These are phyloP conservation scores for Cabera pusaria DNA, from an alignment of 2,888 invertebrate species.

Conservation along the genomic window DNA sequence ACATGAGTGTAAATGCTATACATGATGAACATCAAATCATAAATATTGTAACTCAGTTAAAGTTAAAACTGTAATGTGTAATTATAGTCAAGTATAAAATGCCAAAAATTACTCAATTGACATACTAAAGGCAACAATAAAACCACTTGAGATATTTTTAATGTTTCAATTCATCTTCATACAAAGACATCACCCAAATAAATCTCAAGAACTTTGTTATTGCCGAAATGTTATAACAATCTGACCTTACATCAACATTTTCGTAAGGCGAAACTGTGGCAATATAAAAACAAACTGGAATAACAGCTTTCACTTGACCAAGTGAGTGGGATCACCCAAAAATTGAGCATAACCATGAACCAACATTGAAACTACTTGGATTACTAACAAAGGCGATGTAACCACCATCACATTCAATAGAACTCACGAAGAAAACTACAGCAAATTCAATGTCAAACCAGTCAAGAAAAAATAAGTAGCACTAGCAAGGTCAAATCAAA, in stretches of 20 bases:
- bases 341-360: slow-evolving; percentile 41
- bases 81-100: too few species aligned
- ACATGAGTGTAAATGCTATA: too few species aligned
- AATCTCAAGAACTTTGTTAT: slow-evolving; percentile 18
- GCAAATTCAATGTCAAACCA: slow-evolving; percentile 75
- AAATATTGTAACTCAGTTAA: too few species aligned
- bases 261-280: slow-evolving; percentile 56
- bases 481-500: slow-evolving; percentile 70
- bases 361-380: slow-evolving; percentile 28
- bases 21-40: too few species aligned
- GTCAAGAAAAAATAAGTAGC: slow-evolving; percentile 66
- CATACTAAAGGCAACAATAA: too few species aligned
- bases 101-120: too few species aligned
- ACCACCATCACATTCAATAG: slow-evolving; percentile 29
- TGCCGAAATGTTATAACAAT: slow-evolving; percentile 24
- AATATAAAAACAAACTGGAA: slow-evolving; percentile 65
- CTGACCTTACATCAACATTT: slow-evolving; percentile 52
- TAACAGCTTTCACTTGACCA: slow-evolving; percentile 73
- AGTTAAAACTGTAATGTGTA: too few species aligned
- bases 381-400: slow-evolving; percentile 50
- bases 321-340: slow-evolving; percentile 59
- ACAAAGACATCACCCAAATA: too few species aligned
- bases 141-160: too few species aligned
- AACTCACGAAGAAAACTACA: slow-evolving; percentile 61
- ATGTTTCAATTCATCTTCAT: neutral